Evolutionary conservation across 2,113 vertebrate genomes (phyloP).

Genomic region (Notothenia rossii): DNA sequence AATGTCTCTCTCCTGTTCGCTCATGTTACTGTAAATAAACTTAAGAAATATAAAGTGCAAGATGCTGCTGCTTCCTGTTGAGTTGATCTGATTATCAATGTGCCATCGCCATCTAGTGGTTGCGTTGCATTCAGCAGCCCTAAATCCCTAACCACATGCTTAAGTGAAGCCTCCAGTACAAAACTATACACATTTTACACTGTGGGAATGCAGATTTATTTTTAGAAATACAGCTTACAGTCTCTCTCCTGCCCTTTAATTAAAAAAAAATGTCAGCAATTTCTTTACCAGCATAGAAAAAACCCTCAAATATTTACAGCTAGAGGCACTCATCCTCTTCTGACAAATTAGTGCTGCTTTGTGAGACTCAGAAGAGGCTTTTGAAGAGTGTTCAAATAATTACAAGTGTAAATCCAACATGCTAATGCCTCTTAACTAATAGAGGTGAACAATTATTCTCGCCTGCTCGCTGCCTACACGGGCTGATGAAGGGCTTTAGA

Average conservation of each 20-base stretch:
- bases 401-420: conserved; percentile 35
- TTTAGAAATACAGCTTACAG: too few species aligned
- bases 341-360: conserved; percentile 15
- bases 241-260: not conserved
- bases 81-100: conserved; percentile 22
- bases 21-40: conserved; percentile 1
- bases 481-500: conserved; percentile 17
- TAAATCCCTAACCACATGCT: not conserved
- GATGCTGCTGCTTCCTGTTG: not conserved
- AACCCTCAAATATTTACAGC: conserved; percentile 6
- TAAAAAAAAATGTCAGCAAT: conserved; percentile 7
- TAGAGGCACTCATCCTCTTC: conserved; percentile 18
- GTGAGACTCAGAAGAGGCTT: conserved; percentile 15
- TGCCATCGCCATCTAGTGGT: conserved; percentile 72
- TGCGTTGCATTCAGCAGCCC: not conserved
- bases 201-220: not conserved
- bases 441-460: conserved; percentile 33
- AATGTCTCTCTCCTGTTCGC: not conserved
- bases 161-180: not conserved
- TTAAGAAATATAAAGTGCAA: conserved; percentile 5
- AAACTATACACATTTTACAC: not conserved
- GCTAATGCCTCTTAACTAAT: conserved; percentile 32
- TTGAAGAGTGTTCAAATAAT: conserved; percentile 19
- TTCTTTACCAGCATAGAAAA: not conserved
- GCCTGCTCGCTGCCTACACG: not conserved